These are phyloP conservation scores for Limnephilus rhombicus DNA, from an alignment of 2,888 invertebrate genomes.

Conservation along the genomic window DNA sequence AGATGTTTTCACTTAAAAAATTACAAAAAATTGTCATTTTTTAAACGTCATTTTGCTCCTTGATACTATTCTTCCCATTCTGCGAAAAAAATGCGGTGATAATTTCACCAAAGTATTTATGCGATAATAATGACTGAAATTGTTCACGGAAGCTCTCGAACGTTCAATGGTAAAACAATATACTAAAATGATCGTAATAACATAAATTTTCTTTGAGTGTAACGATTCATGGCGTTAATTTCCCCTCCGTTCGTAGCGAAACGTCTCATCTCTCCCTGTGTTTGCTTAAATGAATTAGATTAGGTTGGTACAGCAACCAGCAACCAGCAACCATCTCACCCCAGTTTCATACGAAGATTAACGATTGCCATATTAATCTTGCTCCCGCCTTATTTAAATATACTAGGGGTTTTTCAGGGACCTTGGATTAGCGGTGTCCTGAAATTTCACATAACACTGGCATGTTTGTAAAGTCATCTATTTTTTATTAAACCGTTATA, in stretches of 20 bases:
- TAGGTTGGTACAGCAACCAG: neutral
- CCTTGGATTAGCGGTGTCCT: neutral
- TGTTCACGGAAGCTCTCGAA: neutral
- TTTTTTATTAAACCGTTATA: neutral
- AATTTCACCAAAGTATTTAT: neutral
- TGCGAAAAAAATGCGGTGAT: neutral
- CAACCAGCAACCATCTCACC: neutral
- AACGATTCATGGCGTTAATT: slow-evolving; percentile 13
- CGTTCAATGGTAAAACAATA: neutral
- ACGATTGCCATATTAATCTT: slow-evolving; percentile 29
- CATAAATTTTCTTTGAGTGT: neutral
- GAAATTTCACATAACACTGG: neutral
- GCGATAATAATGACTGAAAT: neutral
- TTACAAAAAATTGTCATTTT: too few relatives aligned
- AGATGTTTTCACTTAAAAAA: too few relatives aligned
- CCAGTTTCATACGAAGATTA: slow-evolving; percentile 29
- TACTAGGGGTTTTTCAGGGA: neutral
- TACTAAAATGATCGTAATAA: neutral
- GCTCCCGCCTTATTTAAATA: neutral
- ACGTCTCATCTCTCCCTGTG: neutral
- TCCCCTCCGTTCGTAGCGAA: neutral
- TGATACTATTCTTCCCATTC: neutral
- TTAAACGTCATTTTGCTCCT: too few relatives aligned
- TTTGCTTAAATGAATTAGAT: slow-evolving; percentile 24
- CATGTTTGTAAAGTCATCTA: neutral